These are phyloP conservation scores for Sebastes baramenuke DNA, from an alignment of 2,797 vertebrate species.

Conservation along the genomic window DNA sequence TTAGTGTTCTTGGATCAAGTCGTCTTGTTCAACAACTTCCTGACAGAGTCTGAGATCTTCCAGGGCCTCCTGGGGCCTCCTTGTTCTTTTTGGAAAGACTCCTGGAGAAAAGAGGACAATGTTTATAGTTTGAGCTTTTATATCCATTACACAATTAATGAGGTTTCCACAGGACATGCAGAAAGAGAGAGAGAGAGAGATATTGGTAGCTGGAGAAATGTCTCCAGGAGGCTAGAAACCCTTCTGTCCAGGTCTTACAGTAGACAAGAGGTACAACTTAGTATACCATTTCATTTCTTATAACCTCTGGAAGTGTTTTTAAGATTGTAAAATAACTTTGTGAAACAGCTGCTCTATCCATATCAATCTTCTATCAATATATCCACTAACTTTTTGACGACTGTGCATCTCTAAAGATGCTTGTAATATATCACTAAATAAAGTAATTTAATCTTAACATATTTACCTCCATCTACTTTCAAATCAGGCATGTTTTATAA, in stretches of 20 bases:
- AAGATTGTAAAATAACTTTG: background rate
- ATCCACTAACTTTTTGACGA: background rate
- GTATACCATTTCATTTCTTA: background rate
- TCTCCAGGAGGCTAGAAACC: background rate
- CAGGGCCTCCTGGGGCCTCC: constrained; percentile 9
- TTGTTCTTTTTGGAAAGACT: constrained; percentile 41
- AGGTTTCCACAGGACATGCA: constrained; percentile 20
- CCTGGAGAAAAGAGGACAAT: constrained; percentile 21
- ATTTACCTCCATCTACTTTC: background rate
- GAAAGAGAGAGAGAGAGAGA: background rate
- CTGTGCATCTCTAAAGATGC: background rate
- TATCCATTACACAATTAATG: constrained; percentile 23
- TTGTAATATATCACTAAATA: background rate
- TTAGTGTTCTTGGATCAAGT: constrained; percentile 40
- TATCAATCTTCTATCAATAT: too few species aligned
- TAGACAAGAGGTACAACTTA: background rate
- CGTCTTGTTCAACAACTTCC: constrained; percentile 26
- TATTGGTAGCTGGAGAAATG: background rate
- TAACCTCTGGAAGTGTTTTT: background rate
- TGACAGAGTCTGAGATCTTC: constrained; percentile 24
- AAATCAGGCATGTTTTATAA: background rate
- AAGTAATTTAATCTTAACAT: background rate
- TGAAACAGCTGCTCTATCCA: background rate
- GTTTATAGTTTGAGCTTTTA: constrained; percentile 47
- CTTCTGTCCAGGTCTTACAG: background rate